Conservation (phyloP, 2,888 invertebrate species). For the Melolontha melolontha region DNA sequence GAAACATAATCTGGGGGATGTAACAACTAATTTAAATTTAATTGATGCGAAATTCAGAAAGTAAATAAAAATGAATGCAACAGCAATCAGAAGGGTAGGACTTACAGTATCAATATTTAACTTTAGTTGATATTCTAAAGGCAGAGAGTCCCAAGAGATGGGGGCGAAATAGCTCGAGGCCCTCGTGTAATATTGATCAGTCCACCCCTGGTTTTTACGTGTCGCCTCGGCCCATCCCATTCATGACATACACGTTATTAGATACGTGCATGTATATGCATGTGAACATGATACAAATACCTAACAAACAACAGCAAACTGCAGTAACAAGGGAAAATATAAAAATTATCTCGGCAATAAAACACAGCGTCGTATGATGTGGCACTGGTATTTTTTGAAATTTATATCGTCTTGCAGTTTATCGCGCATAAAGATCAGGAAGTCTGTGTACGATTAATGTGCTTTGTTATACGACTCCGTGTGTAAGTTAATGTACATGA, state of each 20-base stretch:
- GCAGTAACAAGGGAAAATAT: slow-evolving; percentile 39
- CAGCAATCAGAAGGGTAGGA: slow-evolving; percentile 45
- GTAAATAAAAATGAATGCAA: slow-evolving; percentile 29
- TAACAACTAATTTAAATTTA: slow-evolving; percentile 31
- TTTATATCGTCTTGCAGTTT: slow-evolving; percentile 34
- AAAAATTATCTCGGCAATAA: slow-evolving; percentile 41
- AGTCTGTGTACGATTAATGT: slow-evolving; percentile 15
- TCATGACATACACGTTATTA: slow-evolving; percentile 50
- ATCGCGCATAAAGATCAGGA: slow-evolving; percentile 33
- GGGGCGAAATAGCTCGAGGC: slow-evolving; percentile 59
- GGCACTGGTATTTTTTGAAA: slow-evolving; percentile 25
- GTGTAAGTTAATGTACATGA: not conserved
- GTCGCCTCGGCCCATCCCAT: slow-evolving; percentile 49
- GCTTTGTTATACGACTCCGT: slow-evolving; percentile 2
- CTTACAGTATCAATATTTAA: slow-evolving; percentile 54
- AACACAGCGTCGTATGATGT: slow-evolving; percentile 34
- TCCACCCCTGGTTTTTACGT: slow-evolving; percentile 55
- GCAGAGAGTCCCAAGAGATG: slow-evolving; percentile 57
- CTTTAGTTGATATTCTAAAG: slow-evolving; percentile 60
- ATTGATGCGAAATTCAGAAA: slow-evolving; percentile 33
- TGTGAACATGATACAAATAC: slow-evolving; percentile 43
- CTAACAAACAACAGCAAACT: slow-evolving; percentile 17
- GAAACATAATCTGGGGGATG: no score
- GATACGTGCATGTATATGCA: slow-evolving; percentile 43
- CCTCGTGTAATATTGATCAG: slow-evolving; percentile 62